Percentiles rank a stretch among this genome's conserved stretches.
Conservation (phyloP, 2,797 vertebrate species). For the Malurus splendens region DNA sequence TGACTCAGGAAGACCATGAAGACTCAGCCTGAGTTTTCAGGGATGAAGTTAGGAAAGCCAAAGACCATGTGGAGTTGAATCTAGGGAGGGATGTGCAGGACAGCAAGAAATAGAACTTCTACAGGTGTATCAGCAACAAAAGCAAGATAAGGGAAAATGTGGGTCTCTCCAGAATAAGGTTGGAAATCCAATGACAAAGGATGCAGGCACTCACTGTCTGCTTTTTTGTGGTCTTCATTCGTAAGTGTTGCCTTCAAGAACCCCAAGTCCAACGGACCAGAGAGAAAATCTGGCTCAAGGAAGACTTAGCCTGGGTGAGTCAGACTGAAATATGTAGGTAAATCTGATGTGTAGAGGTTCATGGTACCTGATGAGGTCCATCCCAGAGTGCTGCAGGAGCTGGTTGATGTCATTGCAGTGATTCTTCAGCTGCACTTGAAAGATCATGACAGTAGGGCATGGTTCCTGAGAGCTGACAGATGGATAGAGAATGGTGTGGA, state of each 20-base stretch:
- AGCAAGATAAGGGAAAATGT: neutral
- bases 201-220: rapidly evolving
- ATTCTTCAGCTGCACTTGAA: neutral
- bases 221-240: neutral
- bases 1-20: neutral
- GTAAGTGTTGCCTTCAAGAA: neutral
- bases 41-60: neutral
- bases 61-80: neutral
- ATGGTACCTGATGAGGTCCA: neutral
- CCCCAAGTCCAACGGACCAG: rapidly evolving
- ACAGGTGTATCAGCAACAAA: neutral
- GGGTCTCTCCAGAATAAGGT: rapidly evolving
- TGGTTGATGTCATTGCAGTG: neutral
- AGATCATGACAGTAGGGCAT: neutral
- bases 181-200: neutral
- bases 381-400: neutral
- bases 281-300: neutral
- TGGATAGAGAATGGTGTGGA: neutral
- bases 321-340: neutral
- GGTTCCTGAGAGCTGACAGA: neutral
- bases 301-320: neutral
- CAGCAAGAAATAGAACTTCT: neutral
- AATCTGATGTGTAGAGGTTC: neutral
- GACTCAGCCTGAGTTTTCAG: neutral
- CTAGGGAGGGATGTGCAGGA: neutral